Evolutionary conservation across 2,113 vertebrate genomes (phyloP).

Genomic region (Dinomys branickii): DNA sequence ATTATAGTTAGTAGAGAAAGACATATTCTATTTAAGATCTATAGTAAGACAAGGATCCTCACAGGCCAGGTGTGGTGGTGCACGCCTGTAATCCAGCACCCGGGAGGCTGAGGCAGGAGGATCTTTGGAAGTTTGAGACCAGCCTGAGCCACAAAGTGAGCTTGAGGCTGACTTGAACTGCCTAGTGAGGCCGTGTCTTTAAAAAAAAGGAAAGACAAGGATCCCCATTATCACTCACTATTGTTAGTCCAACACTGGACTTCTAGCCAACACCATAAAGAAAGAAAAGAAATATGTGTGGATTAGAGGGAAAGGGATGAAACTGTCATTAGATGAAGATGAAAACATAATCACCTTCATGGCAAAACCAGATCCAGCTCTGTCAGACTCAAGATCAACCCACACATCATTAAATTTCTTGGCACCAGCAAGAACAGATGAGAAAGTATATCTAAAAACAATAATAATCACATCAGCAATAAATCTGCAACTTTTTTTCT

Average conservation of each 20-base stretch:
- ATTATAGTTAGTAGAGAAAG: background rate
- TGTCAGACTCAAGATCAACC: background rate
- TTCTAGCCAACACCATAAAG: background rate
- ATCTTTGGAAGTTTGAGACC: too few species aligned
- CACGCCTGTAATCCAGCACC: too few species aligned
- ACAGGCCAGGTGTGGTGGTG: too few species aligned
- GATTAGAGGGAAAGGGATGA: background rate
- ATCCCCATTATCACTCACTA: background rate
- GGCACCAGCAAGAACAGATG: constrained; percentile 13
- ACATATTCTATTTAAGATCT: background rate
- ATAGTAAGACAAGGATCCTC: background rate
- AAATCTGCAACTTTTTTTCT: background rate
- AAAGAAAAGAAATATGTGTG: background rate
- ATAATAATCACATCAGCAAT: background rate
- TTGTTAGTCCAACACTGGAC: background rate
- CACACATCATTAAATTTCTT: background rate
- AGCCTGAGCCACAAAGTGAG: too few species aligned
- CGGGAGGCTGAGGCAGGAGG: too few species aligned
- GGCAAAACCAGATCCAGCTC: background rate
- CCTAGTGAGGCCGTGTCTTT: too few species aligned
- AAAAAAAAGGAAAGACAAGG: background rate
- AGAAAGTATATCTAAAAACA: constrained; percentile 6
- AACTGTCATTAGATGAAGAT: background rate
- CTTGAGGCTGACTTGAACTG: too few species aligned
- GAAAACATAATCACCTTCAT: background rate